Conservation (phyloP, 1,140 invertebrate genomes). For the Drosophila willistoni region DNA sequence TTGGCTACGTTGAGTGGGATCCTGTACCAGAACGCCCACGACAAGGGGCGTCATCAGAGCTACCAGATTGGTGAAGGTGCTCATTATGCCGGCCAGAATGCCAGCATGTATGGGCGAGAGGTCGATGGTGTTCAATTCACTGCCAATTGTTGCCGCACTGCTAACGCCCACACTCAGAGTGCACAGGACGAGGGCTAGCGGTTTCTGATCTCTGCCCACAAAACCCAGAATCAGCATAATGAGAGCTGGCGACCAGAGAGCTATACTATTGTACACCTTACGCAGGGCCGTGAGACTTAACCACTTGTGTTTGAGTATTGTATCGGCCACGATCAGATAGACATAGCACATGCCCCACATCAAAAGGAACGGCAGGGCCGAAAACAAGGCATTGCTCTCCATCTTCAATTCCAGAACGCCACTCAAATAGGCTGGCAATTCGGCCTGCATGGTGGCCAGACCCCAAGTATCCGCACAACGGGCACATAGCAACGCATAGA, state of each 20-base stretch:
- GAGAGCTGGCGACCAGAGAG: conserved; percentile 85
- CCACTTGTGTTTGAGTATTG: conserved; percentile 85
- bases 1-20: conserved; percentile 84
- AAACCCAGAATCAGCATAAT: conserved; percentile 87
- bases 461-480: conserved; percentile 97
- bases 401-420: conserved; percentile 92
- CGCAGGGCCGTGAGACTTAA: conserved; percentile 84
- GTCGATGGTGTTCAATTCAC: conserved; percentile 88
- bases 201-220: conserved; percentile 83
- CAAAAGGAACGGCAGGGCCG: conserved; percentile 91
- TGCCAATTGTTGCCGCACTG: conserved; percentile 89
- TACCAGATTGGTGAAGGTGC: conserved; percentile 89
- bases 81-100: conserved; percentile 88
- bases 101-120: conserved; percentile 91
- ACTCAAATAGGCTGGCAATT: conserved; percentile 96
- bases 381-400: conserved; percentile 87
- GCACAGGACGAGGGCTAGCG: conserved; percentile 86
- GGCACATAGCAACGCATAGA: conserved; percentile 92
- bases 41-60: conserved; percentile 88
- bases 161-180: conserved; percentile 90
- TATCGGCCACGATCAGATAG: conserved; percentile 87
- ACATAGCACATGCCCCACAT: conserved; percentile 89
- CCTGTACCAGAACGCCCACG: conserved; percentile 86
- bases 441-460: conserved; percentile 95
- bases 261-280: conserved; percentile 89